Percentiles rank a stretch among this genome's conserved stretches.
phyloP scores from a whole-genome alignment of 2,113 vertebrate genomes.

The Dipodomys merriami region DNA sequence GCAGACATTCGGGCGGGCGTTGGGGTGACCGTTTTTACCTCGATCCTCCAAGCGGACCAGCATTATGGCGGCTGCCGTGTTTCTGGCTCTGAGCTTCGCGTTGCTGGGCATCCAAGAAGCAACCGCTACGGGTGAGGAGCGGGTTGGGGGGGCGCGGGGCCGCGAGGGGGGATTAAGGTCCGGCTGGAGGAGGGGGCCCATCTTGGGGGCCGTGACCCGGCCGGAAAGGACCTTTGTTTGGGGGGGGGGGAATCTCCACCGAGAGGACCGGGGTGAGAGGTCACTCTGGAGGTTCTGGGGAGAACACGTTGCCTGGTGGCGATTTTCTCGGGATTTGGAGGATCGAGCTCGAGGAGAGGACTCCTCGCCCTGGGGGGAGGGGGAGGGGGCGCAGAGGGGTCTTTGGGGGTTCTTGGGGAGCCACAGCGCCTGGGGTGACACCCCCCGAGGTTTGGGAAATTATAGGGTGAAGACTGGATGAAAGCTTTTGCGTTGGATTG shows the following conservation, averaged over 20 bases:
- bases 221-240: neutral
- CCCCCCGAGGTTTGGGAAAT: no score
- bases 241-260: neutral
- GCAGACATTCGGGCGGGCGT: neutral
- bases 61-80: slow-evolving; percentile 13
- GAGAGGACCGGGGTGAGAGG: neutral
- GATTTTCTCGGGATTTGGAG: neutral
- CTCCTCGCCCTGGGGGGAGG: neutral
- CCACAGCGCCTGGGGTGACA: neutral
- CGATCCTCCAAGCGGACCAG: neutral
- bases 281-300: neutral
- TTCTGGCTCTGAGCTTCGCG: slow-evolving; percentile 32
- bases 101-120: slow-evolving; percentile 58
- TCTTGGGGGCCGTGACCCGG: no score
- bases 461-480: neutral
- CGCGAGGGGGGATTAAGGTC: neutral
- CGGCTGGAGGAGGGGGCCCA: neutral
- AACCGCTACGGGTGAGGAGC: slow-evolving; percentile 67
- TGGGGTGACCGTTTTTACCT: no score
- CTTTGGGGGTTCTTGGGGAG: no score
- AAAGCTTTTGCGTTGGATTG: neutral
- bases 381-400: neutral
- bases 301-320: neutral
- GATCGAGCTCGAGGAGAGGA: neutral
- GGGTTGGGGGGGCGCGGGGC: neutral